Evolutionary conservation across 2,113 vertebrate genomes (phyloP), one percentile per base, ranked within the genome.

Genomic region (Trinectes maculatus): DNA sequence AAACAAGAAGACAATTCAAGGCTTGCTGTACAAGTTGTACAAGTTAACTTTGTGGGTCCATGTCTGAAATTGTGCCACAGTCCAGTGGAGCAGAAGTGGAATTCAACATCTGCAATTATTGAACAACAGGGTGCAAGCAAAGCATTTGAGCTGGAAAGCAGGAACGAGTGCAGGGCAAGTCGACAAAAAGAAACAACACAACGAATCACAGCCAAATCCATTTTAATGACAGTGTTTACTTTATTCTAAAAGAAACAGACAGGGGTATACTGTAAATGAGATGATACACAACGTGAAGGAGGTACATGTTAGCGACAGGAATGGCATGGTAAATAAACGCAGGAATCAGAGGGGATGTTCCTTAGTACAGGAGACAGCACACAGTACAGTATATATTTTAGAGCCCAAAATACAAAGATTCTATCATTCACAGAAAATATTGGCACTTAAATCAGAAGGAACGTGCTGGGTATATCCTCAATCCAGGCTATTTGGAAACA

Each of bases 241-340:
- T 91, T 85, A 90, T 91, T 90, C 90, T 86, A 87, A 91, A 90
- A 89, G 82, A 85, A 87, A 86, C 80, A 88, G 77, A 87, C 74
- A 82, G 54, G 76, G 72, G 55, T 86, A 87, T 80, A 84, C 77
- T 77, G 86, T 86, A 77, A 87, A 90, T 89, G 82, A 89, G 86
- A 91, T 86, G 64, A 85, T 91, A 91, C 84, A 89, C 86, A 80
- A 74, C 71, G 79, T 65, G 5, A 56, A 83, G 51, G 57, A 65
- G 80, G 81, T 82, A 84, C 85, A 86, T 90, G 89, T 92, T 92
- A 93, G 84, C 77, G 74, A 77, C 70, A 87, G 68, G 79, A 80
- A 82, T 59, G 71, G 40, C 59, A 71, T 86, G 77, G 84, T 87
- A 74, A 86, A 88, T 87, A 83, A 84, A 80, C 79, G 79, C 77